phyloP scores from a whole-genome alignment of 2,888 invertebrate genomes.

The Pachliopta kotzebuea region DNA sequence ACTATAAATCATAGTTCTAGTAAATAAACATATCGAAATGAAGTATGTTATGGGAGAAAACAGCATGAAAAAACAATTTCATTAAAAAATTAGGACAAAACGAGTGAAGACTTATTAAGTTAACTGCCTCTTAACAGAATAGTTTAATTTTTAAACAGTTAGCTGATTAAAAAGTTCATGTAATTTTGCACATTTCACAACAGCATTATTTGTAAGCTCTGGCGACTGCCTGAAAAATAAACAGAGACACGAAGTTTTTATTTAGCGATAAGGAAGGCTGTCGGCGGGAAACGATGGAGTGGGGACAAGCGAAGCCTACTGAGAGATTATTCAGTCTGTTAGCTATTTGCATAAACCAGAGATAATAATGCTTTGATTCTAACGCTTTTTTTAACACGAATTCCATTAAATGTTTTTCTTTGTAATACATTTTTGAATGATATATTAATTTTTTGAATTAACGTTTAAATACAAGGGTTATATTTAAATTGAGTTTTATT shows the following conservation, averaged over 20 bases:
- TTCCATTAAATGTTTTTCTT: neutral
- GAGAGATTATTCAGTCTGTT: conserved; percentile 11
- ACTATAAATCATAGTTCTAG: no score
- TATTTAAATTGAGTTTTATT: no score
- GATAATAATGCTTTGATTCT: neutral
- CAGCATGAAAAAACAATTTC: neutral
- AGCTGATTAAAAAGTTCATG: conserved; percentile 6
- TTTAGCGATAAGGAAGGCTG: conserved; percentile 20
- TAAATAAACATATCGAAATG: no score
- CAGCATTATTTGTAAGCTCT: conserved; percentile 3
- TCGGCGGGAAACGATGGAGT: conserved; percentile 21
- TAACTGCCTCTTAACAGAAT: conserved; percentile 3
- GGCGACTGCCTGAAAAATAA: conserved; percentile 22
- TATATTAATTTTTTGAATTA: neutral
- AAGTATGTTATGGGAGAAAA: neutral
- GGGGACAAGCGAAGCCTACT: conserved; percentile 20
- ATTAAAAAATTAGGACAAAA: neutral
- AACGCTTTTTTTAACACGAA: neutral
- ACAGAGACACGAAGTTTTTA: conserved; percentile 19
- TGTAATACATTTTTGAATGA: neutral
- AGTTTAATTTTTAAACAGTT: conserved; percentile 12
- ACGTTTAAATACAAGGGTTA: no score
- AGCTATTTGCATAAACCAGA: conserved; percentile 2
- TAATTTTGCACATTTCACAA: conserved; percentile 14
- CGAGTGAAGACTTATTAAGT: neutral